Conservation (phyloP, 2,888 invertebrate genomes). For the Caenorhabditis sinica region DNA sequence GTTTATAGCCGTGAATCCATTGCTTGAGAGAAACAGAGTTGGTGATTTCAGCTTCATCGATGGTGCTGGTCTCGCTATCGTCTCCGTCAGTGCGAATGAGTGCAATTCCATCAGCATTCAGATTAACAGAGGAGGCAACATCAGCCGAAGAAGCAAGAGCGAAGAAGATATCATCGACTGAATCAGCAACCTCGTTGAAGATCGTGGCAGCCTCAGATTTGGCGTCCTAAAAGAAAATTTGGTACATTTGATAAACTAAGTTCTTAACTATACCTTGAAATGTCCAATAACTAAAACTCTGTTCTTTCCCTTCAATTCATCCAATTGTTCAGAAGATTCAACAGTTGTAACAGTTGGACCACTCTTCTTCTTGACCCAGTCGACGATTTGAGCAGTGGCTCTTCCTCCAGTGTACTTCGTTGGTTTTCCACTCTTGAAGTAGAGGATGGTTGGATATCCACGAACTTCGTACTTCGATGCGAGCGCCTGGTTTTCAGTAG, state of each 20-base stretch:
- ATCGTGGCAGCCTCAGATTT: slow-evolving; percentile 90
- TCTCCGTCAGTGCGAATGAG: slow-evolving; percentile 87
- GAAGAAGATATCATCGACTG: slow-evolving; percentile 92
- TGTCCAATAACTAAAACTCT: slow-evolving; percentile 92
- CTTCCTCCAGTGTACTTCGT: slow-evolving; percentile 90
- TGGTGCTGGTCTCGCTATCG: slow-evolving; percentile 87
- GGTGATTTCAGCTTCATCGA: slow-evolving; percentile 89
- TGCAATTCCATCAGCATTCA: slow-evolving; percentile 75
- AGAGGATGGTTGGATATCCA: slow-evolving; percentile 97
- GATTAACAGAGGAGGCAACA: slow-evolving; percentile 88
- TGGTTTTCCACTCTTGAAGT: slow-evolving; percentile 91
- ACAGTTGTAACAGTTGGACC: slow-evolving; percentile 93
- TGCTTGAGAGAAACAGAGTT: slow-evolving; percentile 89
- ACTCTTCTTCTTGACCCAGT: slow-evolving; percentile 96
- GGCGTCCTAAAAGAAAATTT: slow-evolving; percentile 87
- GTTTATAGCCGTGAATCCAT: slow-evolving; percentile 61
- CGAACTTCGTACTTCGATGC: slow-evolving; percentile 92
- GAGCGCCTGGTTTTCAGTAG: slow-evolving; percentile 88
- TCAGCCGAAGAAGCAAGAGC: slow-evolving; percentile 89
- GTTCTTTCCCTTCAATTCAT: slow-evolving; percentile 89
- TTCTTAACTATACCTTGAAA: slow-evolving; percentile 86
- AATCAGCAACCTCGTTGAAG: slow-evolving; percentile 90
- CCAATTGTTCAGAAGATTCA: slow-evolving; percentile 89
- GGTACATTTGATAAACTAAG: slow-evolving; percentile 4
- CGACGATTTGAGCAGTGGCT: slow-evolving; percentile 91